Percentiles rank a stretch among this genome's conserved stretches.
These are phyloP conservation scores for Rana temporaria DNA, from an alignment of 2,113 vertebrate genomes.

Conservation along the genomic window DNA sequence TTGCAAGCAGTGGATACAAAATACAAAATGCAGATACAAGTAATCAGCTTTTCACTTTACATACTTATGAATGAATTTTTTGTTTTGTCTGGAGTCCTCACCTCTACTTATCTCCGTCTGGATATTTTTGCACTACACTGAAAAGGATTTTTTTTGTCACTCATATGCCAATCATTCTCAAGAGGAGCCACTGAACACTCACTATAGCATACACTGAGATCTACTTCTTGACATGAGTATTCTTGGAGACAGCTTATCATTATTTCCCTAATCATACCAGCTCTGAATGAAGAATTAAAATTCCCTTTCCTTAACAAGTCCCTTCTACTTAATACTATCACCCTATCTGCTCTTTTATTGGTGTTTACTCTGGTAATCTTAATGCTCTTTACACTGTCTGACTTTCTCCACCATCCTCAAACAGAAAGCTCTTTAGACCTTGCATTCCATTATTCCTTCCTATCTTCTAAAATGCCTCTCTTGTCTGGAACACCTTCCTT, in stretches of 20 bases:
- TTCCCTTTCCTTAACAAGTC: constrained; percentile 30
- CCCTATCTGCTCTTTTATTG: constrained; percentile 2
- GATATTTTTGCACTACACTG: not conserved
- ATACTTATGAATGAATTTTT: no score
- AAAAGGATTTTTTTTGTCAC: constrained; percentile 6
- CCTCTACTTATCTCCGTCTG: not conserved
- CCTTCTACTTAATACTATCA: constrained; percentile 14
- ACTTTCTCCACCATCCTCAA: constrained; percentile 11
- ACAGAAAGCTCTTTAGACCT: constrained; percentile 30
- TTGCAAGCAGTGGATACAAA: no score
- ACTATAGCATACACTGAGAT: not conserved
- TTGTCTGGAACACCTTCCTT: not conserved
- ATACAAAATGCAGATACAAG: no score
- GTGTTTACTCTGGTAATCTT: constrained; percentile 34
- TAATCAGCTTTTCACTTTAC: no score
- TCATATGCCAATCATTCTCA: constrained; percentile 12
- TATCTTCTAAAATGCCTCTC: not conserved
- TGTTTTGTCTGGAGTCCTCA: no score
- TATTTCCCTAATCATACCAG: constrained; percentile 7
- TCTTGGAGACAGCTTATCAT: constrained; percentile 22
- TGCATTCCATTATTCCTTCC: not conserved
- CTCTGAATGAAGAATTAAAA: constrained; percentile 3
- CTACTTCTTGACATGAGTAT: constrained; percentile 24
- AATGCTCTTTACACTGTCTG: constrained; percentile 25
- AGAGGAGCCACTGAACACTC: not conserved